Base-by-base conservation (phyloP, 92 coral and sea anemone species). In the Paramuricea clavata region DNA sequence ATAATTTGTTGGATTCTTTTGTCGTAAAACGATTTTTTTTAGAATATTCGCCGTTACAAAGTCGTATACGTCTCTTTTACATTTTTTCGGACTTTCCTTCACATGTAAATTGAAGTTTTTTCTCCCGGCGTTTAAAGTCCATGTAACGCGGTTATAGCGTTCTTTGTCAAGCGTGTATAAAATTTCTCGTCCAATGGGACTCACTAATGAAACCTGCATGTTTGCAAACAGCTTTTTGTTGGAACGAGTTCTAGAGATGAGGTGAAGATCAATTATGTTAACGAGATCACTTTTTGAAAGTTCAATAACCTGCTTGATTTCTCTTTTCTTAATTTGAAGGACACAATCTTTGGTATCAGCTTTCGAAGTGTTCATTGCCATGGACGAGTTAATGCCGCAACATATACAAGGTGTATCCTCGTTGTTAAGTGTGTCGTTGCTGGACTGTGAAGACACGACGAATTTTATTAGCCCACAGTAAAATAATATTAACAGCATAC, bases 101-200 rank as follows among this genome's bases (percentile, higher is more conserved):
- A 62, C 70, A 30, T 62, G 33, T 5, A 62, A 62, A 62, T 27
- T 30, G 17, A 60, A 21, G 31, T 15, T 60, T 60, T 5, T 60
- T 28, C 68, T 60, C 31, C 68, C 68, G 2, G 68, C 68, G 28
- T 65, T 27, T 25, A 65, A 65, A 3, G 72, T 16, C 39, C 17
- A 65, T 2, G 42, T 33, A 6, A 13, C 39, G 41, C 11, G 28
- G 22, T 28, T 65, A 32, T 65, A 65, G 72, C n/a, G 39, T 10
- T 65, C 1, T 30, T 9, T 33, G 31, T 65, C 36, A 65, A 65
- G 72, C 39, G 72, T 32, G 6, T 65, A 26, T 13, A 65, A n/a
- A 65, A 65, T 65, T 65, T 65, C 39, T 65, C 31, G 39, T 19
- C 72, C 72, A 65, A 65, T 65, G 72, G 2, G 72, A 10, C 28